Percentiles rank a stretch among this genome's conserved stretches.
Conservation (phyloP, 2,888 invertebrate genomes). For the Apamea crenata region DNA sequence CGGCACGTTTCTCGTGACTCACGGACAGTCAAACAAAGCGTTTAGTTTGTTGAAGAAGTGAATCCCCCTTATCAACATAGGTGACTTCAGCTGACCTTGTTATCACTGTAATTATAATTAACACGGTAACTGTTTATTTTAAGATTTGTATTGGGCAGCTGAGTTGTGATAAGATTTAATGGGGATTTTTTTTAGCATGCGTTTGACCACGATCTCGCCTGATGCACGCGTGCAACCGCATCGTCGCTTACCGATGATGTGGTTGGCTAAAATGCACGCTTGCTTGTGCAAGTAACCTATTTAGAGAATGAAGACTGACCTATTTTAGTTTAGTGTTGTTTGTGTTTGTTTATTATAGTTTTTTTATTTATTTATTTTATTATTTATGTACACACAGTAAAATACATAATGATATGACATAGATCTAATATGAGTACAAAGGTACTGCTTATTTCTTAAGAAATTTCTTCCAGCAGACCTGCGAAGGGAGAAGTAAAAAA, state of each 20-base stretch:
- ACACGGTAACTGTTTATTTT: constrained; percentile 11
- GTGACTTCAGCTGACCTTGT: constrained; percentile 26
- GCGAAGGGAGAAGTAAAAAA: too few relatives aligned
- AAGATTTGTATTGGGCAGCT: not conserved
- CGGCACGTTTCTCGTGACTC: constrained; percentile 12
- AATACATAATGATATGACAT: too few relatives aligned
- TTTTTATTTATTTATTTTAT: too few relatives aligned
- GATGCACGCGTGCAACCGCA: too few relatives aligned
- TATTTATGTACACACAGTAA: too few relatives aligned
- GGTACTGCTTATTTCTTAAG: too few relatives aligned
- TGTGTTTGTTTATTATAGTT: too few relatives aligned
- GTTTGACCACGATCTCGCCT: not conserved
- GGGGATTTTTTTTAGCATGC: not conserved
- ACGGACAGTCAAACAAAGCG: constrained; percentile 11
- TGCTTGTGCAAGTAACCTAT: not conserved
- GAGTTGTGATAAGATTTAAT: not conserved
- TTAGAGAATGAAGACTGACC: not conserved
- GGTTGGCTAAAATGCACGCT: not conserved
- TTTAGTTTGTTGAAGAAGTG: constrained; percentile 3
- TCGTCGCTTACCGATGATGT: too few relatives aligned
- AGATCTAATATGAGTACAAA: too few relatives aligned
- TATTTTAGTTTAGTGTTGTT: too few relatives aligned
- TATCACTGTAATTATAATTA: constrained; percentile 35
- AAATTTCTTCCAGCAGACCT: too few relatives aligned
- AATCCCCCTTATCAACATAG: constrained; percentile 44